Base-by-base conservation (phyloP, 2,797 vertebrate genomes). In the Australoheros facetus region DNA sequence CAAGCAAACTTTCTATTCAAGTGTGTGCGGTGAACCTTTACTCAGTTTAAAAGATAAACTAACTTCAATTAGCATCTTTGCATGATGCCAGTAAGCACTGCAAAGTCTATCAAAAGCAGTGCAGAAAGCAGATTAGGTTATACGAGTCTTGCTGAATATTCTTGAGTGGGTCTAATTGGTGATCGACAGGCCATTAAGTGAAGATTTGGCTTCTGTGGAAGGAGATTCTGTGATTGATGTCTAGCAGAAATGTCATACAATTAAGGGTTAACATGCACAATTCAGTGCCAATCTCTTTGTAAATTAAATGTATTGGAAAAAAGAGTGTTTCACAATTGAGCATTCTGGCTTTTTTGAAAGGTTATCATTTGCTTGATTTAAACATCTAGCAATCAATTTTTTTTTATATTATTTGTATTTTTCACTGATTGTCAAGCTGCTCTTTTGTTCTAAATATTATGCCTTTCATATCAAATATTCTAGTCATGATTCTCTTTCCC, bases 321-420 rank as follows among this genome's bases (percentile, higher is more conserved):
- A 71, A 69, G 60, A 82, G 28, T 19, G 70, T 54, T 81, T 85
- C 39, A 90, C 83, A 92, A 91, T 89, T 69, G 80, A 86, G 75
- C 74, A 92, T 88, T 91, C 81, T 80, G 45, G 30, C n/a, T 14
- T 75, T 56, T 84, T 16, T 86, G 71, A 87, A 89, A 88, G 79
- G 70, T 84, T 93, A 81, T 85, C 11, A 85, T 91, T 89, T 85
- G 56, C 77, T 75, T 88, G 80, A 89, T 92, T 91, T 69, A 85
- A 62, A 77, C 59, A 85, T 79, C 74, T 19, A 75, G 55, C 79
- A 82, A 84, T 87, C 79, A 86, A 23, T 30, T 30, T 59, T 64
- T 82, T 81, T 69, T 11, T 11, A 37, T 11, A 37, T 76, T 45
- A 66, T 53, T 21, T 73, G 37, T 37, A 37, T 37, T 73, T 78